Conservation (phyloP, 2,888 invertebrate genomes). For the Galerucella pusilla region DNA sequence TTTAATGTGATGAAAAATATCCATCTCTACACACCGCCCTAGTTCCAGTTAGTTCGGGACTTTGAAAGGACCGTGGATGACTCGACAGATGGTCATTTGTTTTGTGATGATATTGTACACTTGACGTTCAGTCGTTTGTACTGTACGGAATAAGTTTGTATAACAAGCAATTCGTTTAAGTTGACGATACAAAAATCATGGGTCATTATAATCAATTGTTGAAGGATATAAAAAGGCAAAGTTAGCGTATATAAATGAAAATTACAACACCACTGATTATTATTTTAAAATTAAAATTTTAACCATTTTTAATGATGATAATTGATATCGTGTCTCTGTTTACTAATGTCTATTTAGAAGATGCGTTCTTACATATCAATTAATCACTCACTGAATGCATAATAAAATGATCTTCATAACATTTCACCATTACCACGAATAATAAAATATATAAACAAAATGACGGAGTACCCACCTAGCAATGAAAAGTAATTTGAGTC, state of each 20-base stretch:
- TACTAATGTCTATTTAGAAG: too few species aligned
- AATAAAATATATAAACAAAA: too few species aligned
- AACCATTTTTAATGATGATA: too few species aligned
- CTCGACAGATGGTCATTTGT: slow-evolving; percentile 29
- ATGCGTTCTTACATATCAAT: too few species aligned
- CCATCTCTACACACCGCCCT: slow-evolving; percentile 8
- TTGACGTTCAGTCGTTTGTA: slow-evolving; percentile 18
- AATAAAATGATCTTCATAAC: too few species aligned
- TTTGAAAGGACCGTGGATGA: slow-evolving; percentile 5
- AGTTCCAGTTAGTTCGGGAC: slow-evolving; percentile 8
- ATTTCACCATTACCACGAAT: too few species aligned
- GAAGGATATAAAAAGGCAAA: background rate
- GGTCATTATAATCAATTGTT: slow-evolving; percentile 7
- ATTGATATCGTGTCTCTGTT: too few species aligned
- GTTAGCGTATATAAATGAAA: background rate
- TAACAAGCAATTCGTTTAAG: background rate
- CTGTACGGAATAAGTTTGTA: slow-evolving; percentile 10
- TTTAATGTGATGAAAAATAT: background rate
- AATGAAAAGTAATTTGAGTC: too few species aligned
- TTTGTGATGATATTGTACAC: slow-evolving; percentile 21
- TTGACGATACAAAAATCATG: background rate
- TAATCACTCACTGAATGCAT: too few species aligned
- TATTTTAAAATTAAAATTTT: too few species aligned
- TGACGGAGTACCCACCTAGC: too few species aligned
- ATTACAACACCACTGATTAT: background rate